These are phyloP conservation scores for Nycticorax nycticorax DNA, from an alignment of 2,113 vertebrate genomes.

Conservation along the genomic window DNA sequence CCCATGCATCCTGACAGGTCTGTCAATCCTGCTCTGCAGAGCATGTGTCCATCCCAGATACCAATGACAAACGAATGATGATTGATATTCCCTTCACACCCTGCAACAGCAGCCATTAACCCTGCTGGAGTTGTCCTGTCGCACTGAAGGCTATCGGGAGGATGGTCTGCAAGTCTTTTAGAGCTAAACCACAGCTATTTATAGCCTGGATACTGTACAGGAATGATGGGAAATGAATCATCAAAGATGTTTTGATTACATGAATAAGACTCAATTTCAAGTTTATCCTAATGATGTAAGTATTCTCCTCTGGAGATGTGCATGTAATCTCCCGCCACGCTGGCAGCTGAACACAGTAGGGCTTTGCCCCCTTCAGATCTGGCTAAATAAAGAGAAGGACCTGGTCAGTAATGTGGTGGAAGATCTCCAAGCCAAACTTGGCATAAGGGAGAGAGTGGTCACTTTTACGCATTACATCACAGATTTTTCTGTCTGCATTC, in stretches of 20 bases:
- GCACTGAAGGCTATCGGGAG: neutral
- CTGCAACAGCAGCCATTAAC: neutral
- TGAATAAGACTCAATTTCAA: conserved; percentile 42
- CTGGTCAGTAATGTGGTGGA: neutral
- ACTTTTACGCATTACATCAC: neutral
- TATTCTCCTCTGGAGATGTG: neutral
- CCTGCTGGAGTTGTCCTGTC: neutral
- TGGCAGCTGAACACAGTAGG: neutral
- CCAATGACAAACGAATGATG: neutral
- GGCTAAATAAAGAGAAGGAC: neutral
- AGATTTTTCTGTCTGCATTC: neutral
- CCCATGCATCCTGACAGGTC: neutral
- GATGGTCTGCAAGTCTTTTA: neutral
- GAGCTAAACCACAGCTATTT: conserved; percentile 21
- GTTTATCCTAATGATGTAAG: neutral
- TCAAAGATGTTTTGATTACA: conserved; percentile 39
- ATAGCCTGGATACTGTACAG: neutral
- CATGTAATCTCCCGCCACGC: neutral
- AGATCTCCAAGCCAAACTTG: neutral
- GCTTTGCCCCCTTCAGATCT: neutral
- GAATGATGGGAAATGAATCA: conserved; percentile 37
- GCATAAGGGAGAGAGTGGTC: neutral
- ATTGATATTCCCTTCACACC: neutral
- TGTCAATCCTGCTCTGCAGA: neutral
- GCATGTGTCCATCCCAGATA: neutral